A percentile compares a stretch with the other conserved stretches of the same genome.
phyloP scores from a whole-genome alignment of 1,140 invertebrate genomes.

The Tribolium castaneum region DNA sequence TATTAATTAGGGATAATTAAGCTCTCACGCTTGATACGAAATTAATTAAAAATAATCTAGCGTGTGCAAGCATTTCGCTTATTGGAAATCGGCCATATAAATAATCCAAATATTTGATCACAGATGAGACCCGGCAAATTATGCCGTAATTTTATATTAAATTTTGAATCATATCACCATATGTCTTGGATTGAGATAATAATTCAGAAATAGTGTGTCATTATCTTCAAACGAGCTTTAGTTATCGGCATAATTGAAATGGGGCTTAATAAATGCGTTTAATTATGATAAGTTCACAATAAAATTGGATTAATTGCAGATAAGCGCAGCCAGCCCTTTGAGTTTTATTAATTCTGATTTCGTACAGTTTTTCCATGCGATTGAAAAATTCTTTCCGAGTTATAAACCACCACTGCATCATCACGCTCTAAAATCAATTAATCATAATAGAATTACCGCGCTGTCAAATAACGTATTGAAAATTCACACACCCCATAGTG shows the following conservation, averaged over 20 bases:
- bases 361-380: conserved; percentile 32
- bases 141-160: conserved; percentile 40
- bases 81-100: not conserved
- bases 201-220: conserved; percentile 42
- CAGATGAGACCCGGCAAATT: conserved; percentile 17
- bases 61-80: conserved; percentile 12
- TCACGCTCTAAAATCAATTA: conserved; percentile 42
- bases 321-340: conserved; percentile 25
- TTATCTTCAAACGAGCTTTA: conserved; percentile 40
- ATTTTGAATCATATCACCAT: conserved; percentile 39
- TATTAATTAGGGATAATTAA: not conserved
- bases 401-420: conserved; percentile 32
- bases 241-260: conserved; percentile 40
- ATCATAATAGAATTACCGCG: conserved; percentile 41
- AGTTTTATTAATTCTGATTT: conserved; percentile 43
- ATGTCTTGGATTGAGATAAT: conserved; percentile 43
- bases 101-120: conserved; percentile 31
- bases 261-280: conserved; percentile 32
- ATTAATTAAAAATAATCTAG: conserved; percentile 28
- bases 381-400: conserved; percentile 41
- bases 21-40: not conserved
- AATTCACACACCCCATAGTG: conserved; percentile 40
- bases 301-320: conserved; percentile 35
- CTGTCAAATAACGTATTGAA: conserved; percentile 44
- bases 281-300: conserved; percentile 36